These are phyloP conservation scores for Rhyacophila evoluta DNA, from an alignment of 2,888 invertebrate genomes.

Conservation along the genomic window DNA sequence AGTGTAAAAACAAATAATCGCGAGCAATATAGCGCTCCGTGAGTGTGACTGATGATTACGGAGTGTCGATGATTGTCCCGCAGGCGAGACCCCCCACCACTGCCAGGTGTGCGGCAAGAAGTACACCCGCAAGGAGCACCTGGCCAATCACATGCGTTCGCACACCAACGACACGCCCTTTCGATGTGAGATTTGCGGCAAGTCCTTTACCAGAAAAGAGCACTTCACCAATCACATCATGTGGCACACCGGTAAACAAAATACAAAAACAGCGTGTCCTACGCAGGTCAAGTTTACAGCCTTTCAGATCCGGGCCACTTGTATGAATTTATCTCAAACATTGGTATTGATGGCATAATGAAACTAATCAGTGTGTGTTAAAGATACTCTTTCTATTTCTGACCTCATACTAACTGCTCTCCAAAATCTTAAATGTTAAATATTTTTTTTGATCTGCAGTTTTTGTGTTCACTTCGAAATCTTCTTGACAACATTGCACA, in stretches of 20 bases:
- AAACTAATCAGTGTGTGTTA: too few species aligned
- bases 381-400: too few species aligned
- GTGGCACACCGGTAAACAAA: constrained; percentile 81
- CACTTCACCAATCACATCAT: constrained; percentile 91
- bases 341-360: too few species aligned
- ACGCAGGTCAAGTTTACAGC: not conserved
- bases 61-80: constrained; percentile 53
- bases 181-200: constrained; percentile 89
- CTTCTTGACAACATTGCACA: too few species aligned
- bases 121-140: constrained; percentile 89
- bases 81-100: constrained; percentile 89
- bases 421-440: too few species aligned
- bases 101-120: constrained; percentile 90
- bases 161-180: constrained; percentile 91
- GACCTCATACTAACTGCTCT: too few species aligned
- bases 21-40: too few species aligned
- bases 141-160: constrained; percentile 88
- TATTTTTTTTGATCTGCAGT: too few species aligned
- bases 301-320: not conserved
- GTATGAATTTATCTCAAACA: too few species aligned
- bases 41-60: not conserved
- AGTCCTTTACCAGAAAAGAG: constrained; percentile 89
- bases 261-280: not conserved
- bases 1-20: too few species aligned
- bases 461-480: too few species aligned